Percentiles rank a stretch among this genome's conserved stretches.
These are phyloP conservation scores for Arrhopalites spinosus DNA, from an alignment of 2,888 invertebrate genomes.

Conservation along the genomic window DNA sequence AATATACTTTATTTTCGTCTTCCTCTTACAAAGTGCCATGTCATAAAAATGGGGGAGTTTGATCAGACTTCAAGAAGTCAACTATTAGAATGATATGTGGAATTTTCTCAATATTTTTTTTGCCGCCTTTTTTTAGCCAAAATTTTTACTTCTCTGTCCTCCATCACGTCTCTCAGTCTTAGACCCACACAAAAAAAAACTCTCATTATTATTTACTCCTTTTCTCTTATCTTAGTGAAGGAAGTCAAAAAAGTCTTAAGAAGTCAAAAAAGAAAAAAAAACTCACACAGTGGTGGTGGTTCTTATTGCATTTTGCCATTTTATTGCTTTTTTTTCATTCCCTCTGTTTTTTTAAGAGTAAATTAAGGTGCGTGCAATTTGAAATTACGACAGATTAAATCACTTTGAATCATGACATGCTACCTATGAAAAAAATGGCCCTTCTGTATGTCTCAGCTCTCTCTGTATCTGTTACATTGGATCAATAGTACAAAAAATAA, in stretches of 20 bases:
- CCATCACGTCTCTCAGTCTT: constrained; percentile 4
- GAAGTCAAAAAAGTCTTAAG: background rate
- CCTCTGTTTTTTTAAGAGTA: background rate
- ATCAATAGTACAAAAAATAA: too few relatives aligned
- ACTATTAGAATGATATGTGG: too few relatives aligned
- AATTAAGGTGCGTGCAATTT: constrained; percentile 31
- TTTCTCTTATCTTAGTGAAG: background rate
- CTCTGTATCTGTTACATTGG: too few relatives aligned
- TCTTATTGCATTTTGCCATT: constrained; percentile 26
- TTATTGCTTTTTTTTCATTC: constrained; percentile 18
- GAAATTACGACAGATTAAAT: constrained; percentile 31
- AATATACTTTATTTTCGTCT: too few relatives aligned
- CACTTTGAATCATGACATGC: constrained; percentile 30
- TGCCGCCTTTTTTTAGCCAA: too few relatives aligned
- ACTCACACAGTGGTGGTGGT: too few relatives aligned
- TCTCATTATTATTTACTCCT: constrained; percentile 9
- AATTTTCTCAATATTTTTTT: too few relatives aligned
- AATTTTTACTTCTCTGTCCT: too few relatives aligned
- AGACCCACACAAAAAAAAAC: too few relatives aligned
- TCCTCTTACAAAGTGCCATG: too few relatives aligned
- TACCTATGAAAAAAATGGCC: background rate
- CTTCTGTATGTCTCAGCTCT: background rate
- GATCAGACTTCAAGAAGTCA: too few relatives aligned
- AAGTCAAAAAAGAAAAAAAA: background rate
- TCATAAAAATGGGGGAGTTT: too few relatives aligned